Percentiles rank a stretch among this genome's conserved stretches.
Conservation (phyloP, 2,888 invertebrate genomes). For the Athalia circularis region DNA sequence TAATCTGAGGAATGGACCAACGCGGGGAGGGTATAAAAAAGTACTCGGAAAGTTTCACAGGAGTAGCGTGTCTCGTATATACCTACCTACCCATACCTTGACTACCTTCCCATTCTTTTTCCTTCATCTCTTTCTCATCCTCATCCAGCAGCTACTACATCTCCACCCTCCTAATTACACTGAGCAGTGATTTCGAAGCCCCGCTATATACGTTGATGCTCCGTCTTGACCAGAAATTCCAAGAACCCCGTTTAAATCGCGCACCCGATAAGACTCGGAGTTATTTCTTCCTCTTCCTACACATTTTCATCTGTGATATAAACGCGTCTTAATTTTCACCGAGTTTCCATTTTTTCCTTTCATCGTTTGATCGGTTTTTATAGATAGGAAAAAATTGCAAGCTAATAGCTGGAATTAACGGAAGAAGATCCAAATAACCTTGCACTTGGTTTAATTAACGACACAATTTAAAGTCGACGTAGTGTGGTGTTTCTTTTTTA, state of each 20-base stretch:
- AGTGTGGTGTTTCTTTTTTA: too few relatives aligned
- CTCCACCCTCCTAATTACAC: conserved; percentile 44
- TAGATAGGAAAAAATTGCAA: too few relatives aligned
- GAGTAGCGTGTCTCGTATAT: conserved; percentile 29
- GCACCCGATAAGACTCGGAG: conserved; percentile 9
- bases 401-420: too few relatives aligned
- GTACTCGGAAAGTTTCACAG: conserved; percentile 41
- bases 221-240: conserved; percentile 37
- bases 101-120: conserved; percentile 7
- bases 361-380: too few relatives aligned
- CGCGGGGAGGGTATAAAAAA: conserved; percentile 37
- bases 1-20: conserved; percentile 46
- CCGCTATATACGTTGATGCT: conserved; percentile 1
- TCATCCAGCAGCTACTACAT: conserved; percentile 26
- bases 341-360: not conserved
- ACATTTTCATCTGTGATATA: not conserved
- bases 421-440: too few relatives aligned
- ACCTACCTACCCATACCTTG: conserved; percentile 13
- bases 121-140: too few relatives aligned
- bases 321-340: not conserved
- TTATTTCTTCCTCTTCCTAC: conserved; percentile 15
- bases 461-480: too few relatives aligned
- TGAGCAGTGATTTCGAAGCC: conserved; percentile 38
- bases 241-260: conserved; percentile 34
- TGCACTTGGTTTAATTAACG: too few relatives aligned